Base-by-base conservation (phyloP, 1,140 invertebrate genomes). In the fruit fly (Drosophila melanogaster) region DNA sequence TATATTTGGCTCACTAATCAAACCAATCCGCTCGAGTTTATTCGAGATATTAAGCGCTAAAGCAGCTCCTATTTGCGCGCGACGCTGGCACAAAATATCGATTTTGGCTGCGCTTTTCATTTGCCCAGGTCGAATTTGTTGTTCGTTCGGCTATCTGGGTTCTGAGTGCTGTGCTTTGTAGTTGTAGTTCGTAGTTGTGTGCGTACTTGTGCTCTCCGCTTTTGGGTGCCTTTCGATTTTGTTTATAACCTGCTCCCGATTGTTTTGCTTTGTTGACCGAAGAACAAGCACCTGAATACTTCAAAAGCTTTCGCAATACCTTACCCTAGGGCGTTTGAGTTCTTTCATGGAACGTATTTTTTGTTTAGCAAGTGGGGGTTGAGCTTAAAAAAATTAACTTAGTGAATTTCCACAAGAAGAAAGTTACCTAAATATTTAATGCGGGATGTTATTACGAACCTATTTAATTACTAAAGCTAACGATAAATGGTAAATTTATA, bases 211-310 rank as follows among this genome's bases (percentile, higher is more conserved):
- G 64, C 57, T 76, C 59, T 79, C 49, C 59, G 75, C 72, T 64
- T 86, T 83, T 57, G 43, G 62, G 67, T 87, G 66, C 75, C 75
- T 89, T 87, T 89, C 83, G 56, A 87, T 83, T 87, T 87, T 87
- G 83, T 87, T 87, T 87, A 89, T 89, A 87, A 89, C 81, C 81
- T 64, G 84, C 86, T 87, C 83, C 79, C 59, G 56, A n/a, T 76
- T 26, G 24, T 26, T 26, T 83, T 86, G 77, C 70, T 78, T 81
- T 87, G 77, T 26, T 57, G 49, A 60, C 41, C 55, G 60, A 38
- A 33, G 62, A 65, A 53, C 40, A 55, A 62, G 57, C 74, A 56
- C 44, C 50, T 44, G 47, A 56, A 58, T 38, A 46, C 47, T 49
- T 35, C n/a, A 58, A 86, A 46, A 85, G 81, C 81, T 85, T 78